A percentile compares a stretch with the other conserved stretches of the same genome.
Conservation (phyloP, 1,140 invertebrate species). For the Drosophila nigrodunni region DNA sequence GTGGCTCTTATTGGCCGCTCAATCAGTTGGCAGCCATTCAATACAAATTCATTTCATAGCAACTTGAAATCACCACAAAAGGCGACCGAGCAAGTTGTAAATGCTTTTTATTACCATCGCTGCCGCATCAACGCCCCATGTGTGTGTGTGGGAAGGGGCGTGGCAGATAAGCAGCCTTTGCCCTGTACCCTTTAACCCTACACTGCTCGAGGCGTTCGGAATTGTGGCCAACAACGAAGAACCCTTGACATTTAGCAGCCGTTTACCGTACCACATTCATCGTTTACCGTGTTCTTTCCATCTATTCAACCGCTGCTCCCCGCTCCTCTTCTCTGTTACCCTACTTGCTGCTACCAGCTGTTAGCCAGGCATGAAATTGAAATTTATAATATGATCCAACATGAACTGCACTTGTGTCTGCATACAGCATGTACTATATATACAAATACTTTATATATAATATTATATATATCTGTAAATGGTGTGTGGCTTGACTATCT, state of each 20-base stretch:
- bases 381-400: conserved; percentile 66
- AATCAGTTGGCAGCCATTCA: conserved; percentile 58
- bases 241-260: conserved; percentile 56
- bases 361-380: conserved; percentile 78
- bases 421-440: conserved; percentile 23
- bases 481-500: conserved; percentile 20
- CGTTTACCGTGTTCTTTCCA: conserved; percentile 3
- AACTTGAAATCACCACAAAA: conserved; percentile 63
- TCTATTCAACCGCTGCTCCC: too few species aligned
- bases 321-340: too few species aligned
- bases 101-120: conserved; percentile 70
- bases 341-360: neutral
- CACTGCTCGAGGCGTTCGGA: conserved; percentile 29
- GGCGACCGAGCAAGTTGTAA: conserved; percentile 62
- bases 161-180: conserved; percentile 50
- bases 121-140: conserved; percentile 49
- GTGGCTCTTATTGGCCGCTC: conserved; percentile 30
- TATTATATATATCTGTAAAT: neutral
- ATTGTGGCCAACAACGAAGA: conserved; percentile 46
- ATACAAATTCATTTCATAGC: conserved; percentile 74
- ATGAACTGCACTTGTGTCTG: conserved; percentile 36
- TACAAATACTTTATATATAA: neutral
- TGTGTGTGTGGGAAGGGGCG: conserved; percentile 17
- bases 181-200: conserved; percentile 7
- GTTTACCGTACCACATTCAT: conserved; percentile 23